Evolutionary conservation across 2,888 invertebrate species (phyloP).

Genomic region (Aethes cnicana): DNA sequence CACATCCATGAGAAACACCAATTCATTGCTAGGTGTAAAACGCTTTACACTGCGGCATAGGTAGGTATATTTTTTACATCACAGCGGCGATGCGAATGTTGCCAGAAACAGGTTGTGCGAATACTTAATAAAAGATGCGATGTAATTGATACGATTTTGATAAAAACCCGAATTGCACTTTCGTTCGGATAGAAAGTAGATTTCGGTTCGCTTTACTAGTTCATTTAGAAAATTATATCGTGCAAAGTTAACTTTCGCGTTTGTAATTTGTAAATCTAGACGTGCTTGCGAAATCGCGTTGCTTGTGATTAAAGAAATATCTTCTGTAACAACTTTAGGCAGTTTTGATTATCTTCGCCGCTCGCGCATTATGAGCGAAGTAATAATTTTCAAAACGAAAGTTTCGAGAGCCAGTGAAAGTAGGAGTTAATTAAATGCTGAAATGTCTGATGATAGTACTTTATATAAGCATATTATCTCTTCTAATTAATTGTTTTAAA

Average conservation of each 20-base stretch:
- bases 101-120: not conserved
- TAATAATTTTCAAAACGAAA: constrained; percentile 28
- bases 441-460: not conserved
- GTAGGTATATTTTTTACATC: not conserved
- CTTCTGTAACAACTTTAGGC: too few relatives aligned
- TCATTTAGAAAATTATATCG: constrained; percentile 1
- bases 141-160: constrained; percentile 10
- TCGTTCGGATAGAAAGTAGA: constrained; percentile 31
- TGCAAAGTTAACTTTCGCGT: constrained; percentile 4
- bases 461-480: constrained; percentile 2
- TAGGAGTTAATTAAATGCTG: constrained; percentile 7
- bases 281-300: not conserved
- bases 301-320: not conserved
- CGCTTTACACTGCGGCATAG: not conserved
- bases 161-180: constrained; percentile 27
- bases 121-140: not conserved
- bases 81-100: not conserved
- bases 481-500: too few relatives aligned
- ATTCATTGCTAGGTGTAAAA: not conserved
- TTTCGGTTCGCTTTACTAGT: constrained; percentile 1
- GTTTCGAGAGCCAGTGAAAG: constrained; percentile 10
- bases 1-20: not conserved
- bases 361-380: not conserved
- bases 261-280: not conserved
- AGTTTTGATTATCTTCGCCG: not conserved